Percentiles rank a stretch among this genome's conserved stretches.
phyloP scores from a whole-genome alignment of 2,797 vertebrate species.

The Phrynocephalus forsythii region DNA sequence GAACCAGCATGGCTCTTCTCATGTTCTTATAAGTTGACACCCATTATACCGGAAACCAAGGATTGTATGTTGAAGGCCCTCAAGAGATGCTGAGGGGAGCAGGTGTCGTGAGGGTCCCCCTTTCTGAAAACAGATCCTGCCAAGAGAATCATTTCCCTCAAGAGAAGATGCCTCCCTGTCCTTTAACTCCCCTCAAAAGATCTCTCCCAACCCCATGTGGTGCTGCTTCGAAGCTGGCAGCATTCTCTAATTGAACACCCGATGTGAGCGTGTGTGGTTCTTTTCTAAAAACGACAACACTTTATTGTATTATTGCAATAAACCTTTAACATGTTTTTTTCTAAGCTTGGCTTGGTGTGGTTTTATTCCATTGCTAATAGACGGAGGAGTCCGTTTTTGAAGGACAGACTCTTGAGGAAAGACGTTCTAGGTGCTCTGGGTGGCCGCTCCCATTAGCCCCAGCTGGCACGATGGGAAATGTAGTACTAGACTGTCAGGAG shows the following conservation, averaged over 20 bases:
- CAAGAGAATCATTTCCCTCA: background rate
- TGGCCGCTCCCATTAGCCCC: background rate
- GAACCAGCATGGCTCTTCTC: too few species aligned
- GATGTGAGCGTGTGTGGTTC: background rate
- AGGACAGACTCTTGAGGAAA: background rate
- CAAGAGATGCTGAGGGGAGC: background rate
- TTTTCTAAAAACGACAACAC: background rate
- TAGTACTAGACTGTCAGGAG: too few species aligned
- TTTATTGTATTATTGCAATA: slow-evolving; percentile 43
- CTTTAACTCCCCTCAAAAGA: background rate
- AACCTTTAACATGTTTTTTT: slow-evolving; percentile 37
- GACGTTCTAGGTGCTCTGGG: background rate
- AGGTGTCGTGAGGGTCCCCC: background rate
- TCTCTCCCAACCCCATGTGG: background rate
- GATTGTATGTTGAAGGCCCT: background rate
- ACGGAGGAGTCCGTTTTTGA: background rate
- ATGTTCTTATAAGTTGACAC: too few species aligned
- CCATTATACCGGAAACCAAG: too few species aligned
- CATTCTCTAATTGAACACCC: slow-evolving; percentile 3
- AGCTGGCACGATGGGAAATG: background rate
- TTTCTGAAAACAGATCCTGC: background rate
- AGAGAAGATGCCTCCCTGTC: background rate
- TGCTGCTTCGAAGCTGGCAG: background rate
- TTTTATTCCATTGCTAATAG: background rate
- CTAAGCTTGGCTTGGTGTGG: slow-evolving; percentile 10